These are phyloP conservation scores for Bombyx mori DNA, from an alignment of 1,140 invertebrate genomes.

Conservation along the genomic window DNA sequence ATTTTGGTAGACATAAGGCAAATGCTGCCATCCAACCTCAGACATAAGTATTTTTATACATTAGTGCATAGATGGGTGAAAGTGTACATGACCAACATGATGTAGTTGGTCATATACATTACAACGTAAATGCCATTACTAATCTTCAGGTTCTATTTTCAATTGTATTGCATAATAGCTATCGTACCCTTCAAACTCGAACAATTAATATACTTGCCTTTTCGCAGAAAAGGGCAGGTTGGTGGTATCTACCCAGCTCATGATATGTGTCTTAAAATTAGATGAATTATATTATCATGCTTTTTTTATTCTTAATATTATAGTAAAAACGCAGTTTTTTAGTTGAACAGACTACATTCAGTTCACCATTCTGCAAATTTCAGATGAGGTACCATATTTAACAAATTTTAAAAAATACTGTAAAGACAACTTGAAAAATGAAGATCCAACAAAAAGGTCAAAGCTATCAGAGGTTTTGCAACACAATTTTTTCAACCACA, in stretches of 20 bases:
- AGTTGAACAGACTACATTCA: not conserved
- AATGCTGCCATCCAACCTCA: too few relatives aligned
- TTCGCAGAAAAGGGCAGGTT: too few relatives aligned
- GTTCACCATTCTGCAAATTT: slow-evolving; percentile 25
- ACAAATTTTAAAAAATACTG: slow-evolving; percentile 79
- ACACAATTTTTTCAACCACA: slow-evolving; percentile 85
- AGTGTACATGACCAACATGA: not conserved
- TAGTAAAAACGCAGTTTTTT: not conserved
- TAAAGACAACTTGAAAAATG: slow-evolving; percentile 75
- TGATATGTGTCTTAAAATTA: too few relatives aligned
- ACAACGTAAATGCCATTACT: not conserved
- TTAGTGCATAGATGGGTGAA: too few relatives aligned
- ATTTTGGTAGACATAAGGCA: too few relatives aligned
- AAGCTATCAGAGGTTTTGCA: slow-evolving; percentile 75
- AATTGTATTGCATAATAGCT: not conserved
- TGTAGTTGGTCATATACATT: not conserved
- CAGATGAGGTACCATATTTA: slow-evolving; percentile 78
- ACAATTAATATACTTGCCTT: too few relatives aligned
- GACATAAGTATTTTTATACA: too few relatives aligned
- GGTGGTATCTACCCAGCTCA: too few relatives aligned
- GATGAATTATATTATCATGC: not conserved
- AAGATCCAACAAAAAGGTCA: slow-evolving; percentile 73
- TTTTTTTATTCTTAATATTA: slow-evolving; percentile 1
- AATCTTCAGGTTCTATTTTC: not conserved
- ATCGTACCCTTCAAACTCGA: too few relatives aligned